Percentiles rank a stretch among this genome's conserved stretches.
Evolutionary conservation across 1,140 invertebrate genomes (phyloP).

Genomic region (Drosophila kepulauana): DNA sequence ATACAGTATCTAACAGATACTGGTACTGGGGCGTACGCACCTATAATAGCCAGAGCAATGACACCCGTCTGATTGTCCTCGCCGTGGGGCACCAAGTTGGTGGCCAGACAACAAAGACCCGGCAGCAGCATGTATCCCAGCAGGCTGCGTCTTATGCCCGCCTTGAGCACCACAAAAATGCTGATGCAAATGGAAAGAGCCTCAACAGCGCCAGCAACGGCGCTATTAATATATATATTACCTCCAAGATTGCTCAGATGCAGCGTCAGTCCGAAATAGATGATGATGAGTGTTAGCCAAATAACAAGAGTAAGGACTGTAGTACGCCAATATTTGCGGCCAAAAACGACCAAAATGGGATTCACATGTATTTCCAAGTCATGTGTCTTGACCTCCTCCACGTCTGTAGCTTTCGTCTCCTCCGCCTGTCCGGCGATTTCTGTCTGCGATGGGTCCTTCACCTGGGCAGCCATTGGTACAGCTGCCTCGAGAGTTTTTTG

Average conservation of each 20-base stretch:
- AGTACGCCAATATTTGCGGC: slow-evolving; percentile 87
- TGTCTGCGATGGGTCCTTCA: slow-evolving; percentile 20
- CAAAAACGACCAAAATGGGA: slow-evolving; percentile 88
- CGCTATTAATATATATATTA: slow-evolving; percentile 89
- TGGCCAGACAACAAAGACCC: slow-evolving; percentile 88
- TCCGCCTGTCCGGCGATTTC: slow-evolving; percentile 22
- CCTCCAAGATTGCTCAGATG: slow-evolving; percentile 89
- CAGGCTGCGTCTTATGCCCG: slow-evolving; percentile 88
- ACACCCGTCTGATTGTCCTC: slow-evolving; percentile 83
- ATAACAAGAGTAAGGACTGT: slow-evolving; percentile 88
- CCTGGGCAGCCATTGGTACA: slow-evolving; percentile 43
- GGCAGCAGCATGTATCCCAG: slow-evolving; percentile 88
- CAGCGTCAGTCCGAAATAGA: slow-evolving; percentile 90
- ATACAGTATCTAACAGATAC: not conserved
- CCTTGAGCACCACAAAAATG: slow-evolving; percentile 89
- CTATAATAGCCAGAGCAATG: slow-evolving; percentile 87
- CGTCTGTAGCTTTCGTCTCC: slow-evolving; percentile 18
- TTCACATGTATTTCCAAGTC: slow-evolving; percentile 61
- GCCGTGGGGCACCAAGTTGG: slow-evolving; percentile 85
- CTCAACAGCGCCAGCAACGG: slow-evolving; percentile 88
- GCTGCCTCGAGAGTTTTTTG: slow-evolving; percentile 87
- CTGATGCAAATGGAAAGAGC: slow-evolving; percentile 89
- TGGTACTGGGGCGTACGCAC: slow-evolving; percentile 42
- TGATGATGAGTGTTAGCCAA: slow-evolving; percentile 90
- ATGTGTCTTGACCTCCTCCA: slow-evolving; percentile 1